phyloP scores from a whole-genome alignment of 1,140 invertebrate species.

The Philopotamus ludificatus region DNA sequence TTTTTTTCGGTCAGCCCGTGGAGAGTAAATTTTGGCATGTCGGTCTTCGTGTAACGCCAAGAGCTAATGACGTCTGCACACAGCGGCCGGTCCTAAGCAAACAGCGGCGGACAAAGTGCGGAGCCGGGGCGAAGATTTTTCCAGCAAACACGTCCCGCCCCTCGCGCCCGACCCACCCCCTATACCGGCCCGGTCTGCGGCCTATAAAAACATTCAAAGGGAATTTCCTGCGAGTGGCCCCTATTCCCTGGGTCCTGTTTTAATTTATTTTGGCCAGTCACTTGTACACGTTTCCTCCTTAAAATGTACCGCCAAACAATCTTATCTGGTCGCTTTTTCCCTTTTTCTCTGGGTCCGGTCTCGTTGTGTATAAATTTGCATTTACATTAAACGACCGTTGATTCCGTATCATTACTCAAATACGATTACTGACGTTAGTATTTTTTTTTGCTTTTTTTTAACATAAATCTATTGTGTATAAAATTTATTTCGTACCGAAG shows the following conservation, averaged over 20 bases:
- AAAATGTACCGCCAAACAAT: slow-evolving; percentile 32
- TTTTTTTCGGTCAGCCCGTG: background rate
- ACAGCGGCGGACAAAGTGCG: slow-evolving; percentile 23
- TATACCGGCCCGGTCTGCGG: slow-evolving; percentile 14
- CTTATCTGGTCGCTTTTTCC: slow-evolving; percentile 17
- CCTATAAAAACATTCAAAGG: slow-evolving; percentile 31
- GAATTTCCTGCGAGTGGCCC: slow-evolving; percentile 8
- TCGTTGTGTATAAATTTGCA: slow-evolving; percentile 18
- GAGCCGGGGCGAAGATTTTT: slow-evolving; percentile 23
- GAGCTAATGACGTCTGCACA: slow-evolving; percentile 33
- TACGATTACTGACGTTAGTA: slow-evolving; percentile 5
- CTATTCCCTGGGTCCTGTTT: slow-evolving; percentile 19
- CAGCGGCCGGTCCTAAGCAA: slow-evolving; percentile 27
- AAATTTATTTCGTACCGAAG: no score
- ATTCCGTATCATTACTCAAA: slow-evolving; percentile 15
- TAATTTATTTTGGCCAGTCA: slow-evolving; percentile 31
- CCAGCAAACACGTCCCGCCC: slow-evolving; percentile 12
- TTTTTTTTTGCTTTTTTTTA: background rate
- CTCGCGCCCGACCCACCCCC: background rate
- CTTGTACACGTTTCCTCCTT: slow-evolving; percentile 30
- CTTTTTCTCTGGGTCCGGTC: background rate
- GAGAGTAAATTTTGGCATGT: slow-evolving; percentile 1
- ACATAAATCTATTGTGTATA: no score
- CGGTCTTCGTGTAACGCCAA: slow-evolving; percentile 9
- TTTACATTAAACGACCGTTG: slow-evolving; percentile 17